phyloP scores from a whole-genome alignment of 2,113 vertebrate genomes.

The Otolemur garnettii region DNA sequence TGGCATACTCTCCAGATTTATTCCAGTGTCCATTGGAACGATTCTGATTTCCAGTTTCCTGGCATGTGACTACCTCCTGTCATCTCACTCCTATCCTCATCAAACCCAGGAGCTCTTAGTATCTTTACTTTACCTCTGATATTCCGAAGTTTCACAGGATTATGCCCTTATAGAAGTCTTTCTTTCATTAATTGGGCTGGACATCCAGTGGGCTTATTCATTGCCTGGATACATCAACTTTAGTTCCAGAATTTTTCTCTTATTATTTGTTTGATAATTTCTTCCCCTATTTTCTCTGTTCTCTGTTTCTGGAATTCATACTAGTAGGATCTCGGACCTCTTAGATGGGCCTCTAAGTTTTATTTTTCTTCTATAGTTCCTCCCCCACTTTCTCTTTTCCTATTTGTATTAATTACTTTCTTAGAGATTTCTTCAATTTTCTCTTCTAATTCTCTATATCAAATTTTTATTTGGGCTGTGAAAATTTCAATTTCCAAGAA shows the following conservation, averaged over 20 bases:
- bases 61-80: not conserved
- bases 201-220: not conserved
- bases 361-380: not conserved
- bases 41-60: not conserved
- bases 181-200: not conserved
- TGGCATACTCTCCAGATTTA: not conserved
- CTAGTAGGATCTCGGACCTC: not conserved
- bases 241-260: not conserved
- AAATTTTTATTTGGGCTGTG: not conserved
- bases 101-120: not conserved
- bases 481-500: not conserved
- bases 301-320: not conserved
- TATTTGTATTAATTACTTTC: not conserved
- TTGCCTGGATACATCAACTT: not conserved
- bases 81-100: no score
- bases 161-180: not conserved
- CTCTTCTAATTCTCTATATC: not conserved
- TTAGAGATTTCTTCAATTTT: not conserved
- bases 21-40: not conserved
- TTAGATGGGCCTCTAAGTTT: not conserved
- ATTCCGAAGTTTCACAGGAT: not conserved
- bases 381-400: not conserved
- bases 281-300: not conserved
- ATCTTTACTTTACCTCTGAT: not conserved
- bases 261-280: slow-evolving; percentile 8